Percentiles rank a stretch among this genome's conserved stretches.
These are phyloP conservation scores for Nematostella vectensis DNA, from an alignment of 92 coral and sea anemone species.

Conservation along the genomic window DNA sequence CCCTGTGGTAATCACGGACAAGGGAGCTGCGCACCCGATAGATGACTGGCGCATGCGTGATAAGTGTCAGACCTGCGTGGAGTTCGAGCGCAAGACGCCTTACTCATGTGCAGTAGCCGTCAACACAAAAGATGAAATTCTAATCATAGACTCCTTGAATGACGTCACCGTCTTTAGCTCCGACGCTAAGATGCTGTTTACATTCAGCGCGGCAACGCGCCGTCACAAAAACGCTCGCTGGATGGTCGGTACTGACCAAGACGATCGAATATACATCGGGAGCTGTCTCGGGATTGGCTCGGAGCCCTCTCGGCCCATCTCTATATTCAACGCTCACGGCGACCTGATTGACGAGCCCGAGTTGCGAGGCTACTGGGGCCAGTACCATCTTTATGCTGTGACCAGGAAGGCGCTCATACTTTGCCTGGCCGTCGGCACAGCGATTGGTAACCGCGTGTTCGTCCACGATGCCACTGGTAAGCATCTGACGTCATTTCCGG, in stretches of 20 bases:
- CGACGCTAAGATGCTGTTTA: slow-evolving; percentile 19
- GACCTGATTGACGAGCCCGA: slow-evolving; percentile 19
- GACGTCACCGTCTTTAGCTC: slow-evolving; percentile 14
- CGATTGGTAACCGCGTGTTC: slow-evolving; percentile 8
- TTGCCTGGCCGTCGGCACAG: slow-evolving; percentile 11
- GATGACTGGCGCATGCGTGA: slow-evolving; percentile 35
- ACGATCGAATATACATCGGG: slow-evolving; percentile 21
- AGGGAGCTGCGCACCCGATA: slow-evolving; percentile 17
- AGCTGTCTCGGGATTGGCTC: slow-evolving; percentile 16
- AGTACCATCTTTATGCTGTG: slow-evolving; percentile 18
- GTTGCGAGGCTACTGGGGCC: slow-evolving; percentile 15
- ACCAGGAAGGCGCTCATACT: slow-evolving; percentile 12
- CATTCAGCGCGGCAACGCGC: slow-evolving; percentile 29
- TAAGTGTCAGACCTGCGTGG: slow-evolving; percentile 34
- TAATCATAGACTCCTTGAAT: slow-evolving; percentile 15
- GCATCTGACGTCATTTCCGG: slow-evolving; percentile 12
- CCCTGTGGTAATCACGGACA: slow-evolving; percentile 7
- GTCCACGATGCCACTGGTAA: slow-evolving; percentile 5
- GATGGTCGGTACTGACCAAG: slow-evolving; percentile 21
- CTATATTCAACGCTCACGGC: slow-evolving; percentile 18
- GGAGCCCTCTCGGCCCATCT: slow-evolving; percentile 14
- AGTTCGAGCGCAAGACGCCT: slow-evolving; percentile 19
- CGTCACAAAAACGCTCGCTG: slow-evolving; percentile 28
- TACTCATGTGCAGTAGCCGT: slow-evolving; percentile 21
- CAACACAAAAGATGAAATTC: slow-evolving; percentile 21